Evolutionary conservation across 1,140 invertebrate genomes (phyloP), one percentile per base, ranked within the genome.

Genomic region (Bradysia coprophila): DNA sequence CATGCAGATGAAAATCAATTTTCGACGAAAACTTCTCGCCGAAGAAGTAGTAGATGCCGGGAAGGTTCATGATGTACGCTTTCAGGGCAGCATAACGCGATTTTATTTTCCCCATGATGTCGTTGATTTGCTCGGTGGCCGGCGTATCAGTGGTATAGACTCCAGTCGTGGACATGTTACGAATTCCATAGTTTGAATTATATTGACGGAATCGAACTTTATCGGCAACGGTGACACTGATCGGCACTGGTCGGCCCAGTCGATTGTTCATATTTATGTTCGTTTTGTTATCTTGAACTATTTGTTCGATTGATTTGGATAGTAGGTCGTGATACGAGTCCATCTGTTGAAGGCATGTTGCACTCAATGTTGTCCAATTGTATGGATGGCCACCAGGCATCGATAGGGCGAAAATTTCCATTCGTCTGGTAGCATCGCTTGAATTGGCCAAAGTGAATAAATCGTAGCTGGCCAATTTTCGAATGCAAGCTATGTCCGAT

Each of bases 311-410:
- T 11, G 73, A 64, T 37, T 59, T 61, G 20, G 68, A 71, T 2
- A 84, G 51, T 33, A 75, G 64, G 2, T 66, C 63, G 0, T 67
- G 69, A 51, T 77, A 84, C 38, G 66, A 62, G 42, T 69, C 72
- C 1, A 83, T 62, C 0, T 74, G 54, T 23, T 51, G 53, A 3
- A 78, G 49, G 52, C 71, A 72, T 48, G 68, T 69, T 46, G 72
- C 65, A 10, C 76, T 61, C 4, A 85, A 53, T 42, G 66, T 66
- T 48, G 78, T 83, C 82, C 82, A 87, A 47, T 79, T 82, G 45
- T 78, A 75, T 2, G 82, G 79, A 58, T 83, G 81, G 38, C 77
- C 76, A 20, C 81, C 57, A 38, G 81, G 81, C 51, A 77, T 71
- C 40, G 81, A 84, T 0, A 87, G 55, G 11, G 69, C 69, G 51